A percentile compares a stretch with the other conserved stretches of the same genome.
Conservation (phyloP, 1,140 invertebrate species). For the Antheraea pernyi region DNA sequence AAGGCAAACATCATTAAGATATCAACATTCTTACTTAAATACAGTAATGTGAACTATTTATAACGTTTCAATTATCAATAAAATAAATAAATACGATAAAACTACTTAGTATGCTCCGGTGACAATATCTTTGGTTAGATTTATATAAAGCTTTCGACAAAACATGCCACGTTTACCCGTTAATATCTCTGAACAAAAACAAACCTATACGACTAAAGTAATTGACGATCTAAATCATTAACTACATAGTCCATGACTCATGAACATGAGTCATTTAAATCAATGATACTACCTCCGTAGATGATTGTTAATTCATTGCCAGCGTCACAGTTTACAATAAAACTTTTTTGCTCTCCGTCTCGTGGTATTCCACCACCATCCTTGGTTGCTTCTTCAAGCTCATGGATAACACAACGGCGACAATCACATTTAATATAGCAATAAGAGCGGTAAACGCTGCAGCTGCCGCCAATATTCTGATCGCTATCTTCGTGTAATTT, state of each 20-base stretch:
- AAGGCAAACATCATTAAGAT: too few relatives aligned
- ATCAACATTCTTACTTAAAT: too few relatives aligned
- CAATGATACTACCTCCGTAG: background rate
- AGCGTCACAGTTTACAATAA: constrained; percentile 44
- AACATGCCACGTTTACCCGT: background rate
- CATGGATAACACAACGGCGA: constrained; percentile 38
- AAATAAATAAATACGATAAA: background rate
- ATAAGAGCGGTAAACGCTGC: constrained; percentile 53
- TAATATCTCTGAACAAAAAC: too few relatives aligned
- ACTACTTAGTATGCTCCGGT: background rate
- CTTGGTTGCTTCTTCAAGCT: constrained; percentile 32
- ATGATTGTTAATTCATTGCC: background rate
- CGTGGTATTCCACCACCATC: constrained; percentile 33
- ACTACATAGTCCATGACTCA: background rate
- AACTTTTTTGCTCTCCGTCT: constrained; percentile 66
- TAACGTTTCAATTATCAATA: background rate
- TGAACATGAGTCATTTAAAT: background rate
- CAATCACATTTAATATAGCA: constrained; percentile 38
- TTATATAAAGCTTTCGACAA: background rate
- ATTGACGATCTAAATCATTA: too few relatives aligned
- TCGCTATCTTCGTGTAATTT: constrained; percentile 54
- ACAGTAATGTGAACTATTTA: background rate
- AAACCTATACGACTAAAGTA: too few relatives aligned
- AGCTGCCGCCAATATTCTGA: constrained; percentile 49
- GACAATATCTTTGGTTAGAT: background rate